phyloP scores from a whole-genome alignment of 2,888 invertebrate genomes.

The Sussaba pulchella region DNA sequence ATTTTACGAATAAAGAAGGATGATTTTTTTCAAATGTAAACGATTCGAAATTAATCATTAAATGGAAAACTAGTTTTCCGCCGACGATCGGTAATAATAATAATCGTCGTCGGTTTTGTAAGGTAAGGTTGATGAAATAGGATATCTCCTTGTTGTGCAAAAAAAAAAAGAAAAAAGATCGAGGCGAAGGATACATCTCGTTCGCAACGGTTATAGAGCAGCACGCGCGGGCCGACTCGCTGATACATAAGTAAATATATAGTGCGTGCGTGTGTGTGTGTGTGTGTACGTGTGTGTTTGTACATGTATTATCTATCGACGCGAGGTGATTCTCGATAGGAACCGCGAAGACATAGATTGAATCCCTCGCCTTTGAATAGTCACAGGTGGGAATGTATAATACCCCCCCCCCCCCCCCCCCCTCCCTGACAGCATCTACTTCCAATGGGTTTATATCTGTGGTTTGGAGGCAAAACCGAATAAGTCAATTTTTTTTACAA shows the following conservation, averaged over 20 bases:
- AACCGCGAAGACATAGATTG: conserved; percentile 61
- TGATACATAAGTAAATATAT: conserved; percentile 30
- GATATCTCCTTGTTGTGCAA: conserved; percentile 58
- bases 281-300: conserved; percentile 2
- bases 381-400: conserved; percentile 38
- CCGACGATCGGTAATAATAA: conserved; percentile 31
- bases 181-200: conserved; percentile 64
- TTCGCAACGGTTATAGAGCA: conserved; percentile 23
- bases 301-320: conserved; percentile 44
- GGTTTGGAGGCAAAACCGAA: no score
- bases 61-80: neutral
- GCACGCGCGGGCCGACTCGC: conserved; percentile 14
- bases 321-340: conserved; percentile 63
- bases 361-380: conserved; percentile 42
- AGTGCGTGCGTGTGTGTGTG: conserved; percentile 19
- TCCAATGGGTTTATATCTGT: no score
- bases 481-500: no score
- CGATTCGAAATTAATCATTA: no score
- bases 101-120: conserved; percentile 41
- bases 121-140: conserved; percentile 61
- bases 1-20: no score
- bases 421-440: no score
- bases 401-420: no score
- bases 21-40: no score
- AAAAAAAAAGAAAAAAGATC: conserved; percentile 50